phyloP scores from a whole-genome alignment of 2,888 invertebrate genomes.

The Abrostola triplasia region DNA sequence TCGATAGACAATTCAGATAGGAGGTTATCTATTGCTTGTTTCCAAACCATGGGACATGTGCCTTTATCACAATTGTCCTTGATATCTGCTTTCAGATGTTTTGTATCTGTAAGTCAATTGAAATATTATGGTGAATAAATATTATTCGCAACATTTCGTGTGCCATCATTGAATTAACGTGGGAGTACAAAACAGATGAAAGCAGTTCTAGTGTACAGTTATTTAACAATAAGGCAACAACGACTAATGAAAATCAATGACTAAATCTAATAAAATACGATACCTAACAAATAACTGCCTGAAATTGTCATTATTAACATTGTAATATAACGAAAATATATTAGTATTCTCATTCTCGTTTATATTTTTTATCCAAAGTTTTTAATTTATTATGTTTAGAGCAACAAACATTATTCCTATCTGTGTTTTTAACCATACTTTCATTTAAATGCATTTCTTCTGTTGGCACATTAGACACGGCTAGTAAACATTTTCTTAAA shows the following conservation, averaged over 20 bases:
- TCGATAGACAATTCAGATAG: constrained; percentile 1
- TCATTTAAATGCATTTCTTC: constrained; percentile 5
- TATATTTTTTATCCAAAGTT: constrained; percentile 8
- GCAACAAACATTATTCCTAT: not conserved
- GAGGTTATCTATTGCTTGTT: constrained; percentile 21
- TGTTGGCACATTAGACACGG: constrained; percentile 6
- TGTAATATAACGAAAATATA: not conserved
- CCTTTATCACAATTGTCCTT: constrained; percentile 47
- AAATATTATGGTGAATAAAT: constrained; percentile 12
- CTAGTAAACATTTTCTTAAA: constrained; percentile 6
- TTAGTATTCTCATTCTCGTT: not conserved
- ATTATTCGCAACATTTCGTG: constrained; percentile 8
- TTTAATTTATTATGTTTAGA: constrained; percentile 7
- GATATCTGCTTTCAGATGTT: constrained; percentile 61
- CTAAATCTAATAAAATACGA: not conserved
- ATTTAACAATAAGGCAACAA: not conserved
- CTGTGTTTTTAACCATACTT: constrained; percentile 3
- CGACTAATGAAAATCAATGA: not conserved
- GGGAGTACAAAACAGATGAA: constrained; percentile 80
- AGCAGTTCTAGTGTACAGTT: constrained; percentile 34
- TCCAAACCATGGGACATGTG: constrained; percentile 32
- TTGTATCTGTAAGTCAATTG: constrained; percentile 69
- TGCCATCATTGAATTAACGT: constrained; percentile 57
- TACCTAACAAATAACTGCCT: too few species aligned
- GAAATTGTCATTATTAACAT: too few species aligned